Percentiles rank a stretch among this genome's conserved stretches.
Evolutionary conservation across 2,797 vertebrate genomes (phyloP).

Genomic region (Bucorvus abyssinicus): DNA sequence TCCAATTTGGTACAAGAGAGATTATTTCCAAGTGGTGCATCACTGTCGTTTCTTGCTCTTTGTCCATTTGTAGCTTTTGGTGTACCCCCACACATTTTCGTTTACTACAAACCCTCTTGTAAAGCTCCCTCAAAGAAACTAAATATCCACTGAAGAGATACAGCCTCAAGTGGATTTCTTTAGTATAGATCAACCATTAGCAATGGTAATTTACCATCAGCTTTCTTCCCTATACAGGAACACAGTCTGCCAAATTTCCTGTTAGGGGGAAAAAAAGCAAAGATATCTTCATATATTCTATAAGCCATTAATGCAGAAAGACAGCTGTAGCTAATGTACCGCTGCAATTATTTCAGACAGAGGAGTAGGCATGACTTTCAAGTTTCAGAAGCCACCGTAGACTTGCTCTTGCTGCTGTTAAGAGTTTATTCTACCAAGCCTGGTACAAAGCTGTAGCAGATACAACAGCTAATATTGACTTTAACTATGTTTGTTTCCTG

Average conservation of each 20-base stretch:
- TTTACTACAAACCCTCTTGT: background rate
- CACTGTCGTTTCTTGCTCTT: background rate
- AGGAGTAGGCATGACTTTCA: background rate
- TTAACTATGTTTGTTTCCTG: slow-evolving; percentile 64
- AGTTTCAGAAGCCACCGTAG: slow-evolving; percentile 6
- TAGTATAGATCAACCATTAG: background rate
- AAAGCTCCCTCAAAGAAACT: slow-evolving; percentile 18
- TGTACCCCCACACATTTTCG: slow-evolving; percentile 76
- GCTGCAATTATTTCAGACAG: slow-evolving; percentile 14
- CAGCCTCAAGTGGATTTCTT: background rate
- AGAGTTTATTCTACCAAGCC: slow-evolving; percentile 23
- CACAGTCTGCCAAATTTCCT: background rate
- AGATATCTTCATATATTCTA: background rate
- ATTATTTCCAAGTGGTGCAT: slow-evolving; percentile 17
- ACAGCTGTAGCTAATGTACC: background rate
- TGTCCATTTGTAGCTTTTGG: slow-evolving; percentile 48
- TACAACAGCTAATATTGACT: slow-evolving; percentile 71
- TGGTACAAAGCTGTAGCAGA: slow-evolving; percentile 49
- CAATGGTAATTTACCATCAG: background rate
- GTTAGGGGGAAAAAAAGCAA: background rate
- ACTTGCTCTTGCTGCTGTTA: slow-evolving; percentile 57
- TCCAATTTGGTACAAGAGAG: slow-evolving; percentile 21
- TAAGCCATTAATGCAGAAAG: slow-evolving; percentile 40
- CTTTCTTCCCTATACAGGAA: background rate
- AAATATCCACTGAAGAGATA: background rate